Evolutionary conservation across 2,113 vertebrate species (phyloP).

Genomic region (Blennius ocellaris): DNA sequence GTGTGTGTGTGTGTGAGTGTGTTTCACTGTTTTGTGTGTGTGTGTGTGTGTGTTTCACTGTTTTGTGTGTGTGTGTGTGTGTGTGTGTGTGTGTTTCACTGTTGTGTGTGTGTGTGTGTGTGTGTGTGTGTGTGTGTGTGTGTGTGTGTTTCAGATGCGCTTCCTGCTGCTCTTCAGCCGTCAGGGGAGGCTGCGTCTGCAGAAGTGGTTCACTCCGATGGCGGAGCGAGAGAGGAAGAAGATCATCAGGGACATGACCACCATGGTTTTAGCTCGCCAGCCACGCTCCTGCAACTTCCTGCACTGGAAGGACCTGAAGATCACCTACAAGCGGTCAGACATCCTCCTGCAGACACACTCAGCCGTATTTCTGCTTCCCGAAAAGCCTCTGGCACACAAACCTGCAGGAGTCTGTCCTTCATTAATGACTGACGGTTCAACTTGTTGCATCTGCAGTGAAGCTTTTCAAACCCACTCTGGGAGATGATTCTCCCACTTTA

Average conservation of each 20-base stretch:
- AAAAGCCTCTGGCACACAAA: too few species aligned
- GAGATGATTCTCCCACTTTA: too few species aligned
- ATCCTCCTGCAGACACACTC: neutral
- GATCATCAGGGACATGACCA: slow-evolving; percentile 92
- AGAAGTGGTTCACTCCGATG: slow-evolving; percentile 96
- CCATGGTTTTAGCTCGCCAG: slow-evolving; percentile 90
- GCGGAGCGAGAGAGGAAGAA: slow-evolving; percentile 95
- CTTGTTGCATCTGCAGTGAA: too few species aligned
- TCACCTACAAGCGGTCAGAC: slow-evolving; percentile 95
- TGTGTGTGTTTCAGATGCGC: slow-evolving; percentile 85
- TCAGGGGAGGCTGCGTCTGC: slow-evolving; percentile 95
- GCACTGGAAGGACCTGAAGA: slow-evolving; percentile 97
- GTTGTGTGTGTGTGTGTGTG: neutral
- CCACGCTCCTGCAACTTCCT: slow-evolving; percentile 94
- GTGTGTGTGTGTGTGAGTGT: neutral
- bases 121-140: too few species aligned
- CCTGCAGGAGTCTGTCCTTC: too few species aligned
- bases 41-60: slow-evolving; percentile 8
- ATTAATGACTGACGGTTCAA: too few species aligned
- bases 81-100: neutral
- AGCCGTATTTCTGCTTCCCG: too few species aligned
- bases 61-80: neutral
- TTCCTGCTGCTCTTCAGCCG: slow-evolving; percentile 98
- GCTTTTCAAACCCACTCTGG: too few species aligned
- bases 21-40: too few species aligned